Evolutionary conservation across 2,797 vertebrate species (phyloP).

Genomic region (Silurus lanzhouensis): DNA sequence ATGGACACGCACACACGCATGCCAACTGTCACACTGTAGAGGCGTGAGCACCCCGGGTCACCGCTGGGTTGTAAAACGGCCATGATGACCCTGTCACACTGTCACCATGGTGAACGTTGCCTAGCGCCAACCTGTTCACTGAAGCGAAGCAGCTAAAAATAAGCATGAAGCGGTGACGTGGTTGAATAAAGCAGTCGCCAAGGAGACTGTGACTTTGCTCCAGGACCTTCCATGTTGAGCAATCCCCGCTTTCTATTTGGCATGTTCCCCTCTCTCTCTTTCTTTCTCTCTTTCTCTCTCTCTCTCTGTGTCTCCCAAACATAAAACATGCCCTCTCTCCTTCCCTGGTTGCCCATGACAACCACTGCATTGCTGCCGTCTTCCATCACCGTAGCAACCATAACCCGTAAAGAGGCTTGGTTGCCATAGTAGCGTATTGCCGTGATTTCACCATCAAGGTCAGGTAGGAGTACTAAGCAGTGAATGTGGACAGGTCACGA

Average conservation of each 20-base stretch:
- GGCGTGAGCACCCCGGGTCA: not conserved
- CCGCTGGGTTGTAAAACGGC: slow-evolving; percentile 23
- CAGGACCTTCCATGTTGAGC: slow-evolving; percentile 43
- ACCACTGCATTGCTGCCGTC: slow-evolving; percentile 65
- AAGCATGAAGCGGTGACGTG: slow-evolving; percentile 41
- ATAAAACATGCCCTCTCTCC: slow-evolving; percentile 14
- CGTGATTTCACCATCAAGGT: slow-evolving; percentile 74
- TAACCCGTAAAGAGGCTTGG: slow-evolving; percentile 66
- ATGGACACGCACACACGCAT: slow-evolving; percentile 26
- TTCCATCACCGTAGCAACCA: slow-evolving; percentile 67
- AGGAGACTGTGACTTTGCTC: slow-evolving; percentile 57
- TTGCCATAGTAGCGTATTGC: slow-evolving; percentile 71
- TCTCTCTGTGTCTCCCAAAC: slow-evolving; percentile 7
- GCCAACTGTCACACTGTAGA: slow-evolving; percentile 13
- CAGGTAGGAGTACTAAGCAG: slow-evolving; percentile 66
- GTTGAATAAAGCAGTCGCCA: slow-evolving; percentile 48
- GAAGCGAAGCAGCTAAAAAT: slow-evolving; percentile 55
- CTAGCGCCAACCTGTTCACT: slow-evolving; percentile 16
- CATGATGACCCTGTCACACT: slow-evolving; percentile 42
- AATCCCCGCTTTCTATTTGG: slow-evolving; percentile 28
- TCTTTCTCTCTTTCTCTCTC: slow-evolving; percentile 6
- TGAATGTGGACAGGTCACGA: slow-evolving; percentile 56
- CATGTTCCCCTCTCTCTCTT: not conserved
- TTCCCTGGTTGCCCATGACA: slow-evolving; percentile 61
- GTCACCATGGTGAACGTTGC: slow-evolving; percentile 34